phyloP scores from a whole-genome alignment of 2,113 vertebrate species.

The Lagopus leucura region DNA sequence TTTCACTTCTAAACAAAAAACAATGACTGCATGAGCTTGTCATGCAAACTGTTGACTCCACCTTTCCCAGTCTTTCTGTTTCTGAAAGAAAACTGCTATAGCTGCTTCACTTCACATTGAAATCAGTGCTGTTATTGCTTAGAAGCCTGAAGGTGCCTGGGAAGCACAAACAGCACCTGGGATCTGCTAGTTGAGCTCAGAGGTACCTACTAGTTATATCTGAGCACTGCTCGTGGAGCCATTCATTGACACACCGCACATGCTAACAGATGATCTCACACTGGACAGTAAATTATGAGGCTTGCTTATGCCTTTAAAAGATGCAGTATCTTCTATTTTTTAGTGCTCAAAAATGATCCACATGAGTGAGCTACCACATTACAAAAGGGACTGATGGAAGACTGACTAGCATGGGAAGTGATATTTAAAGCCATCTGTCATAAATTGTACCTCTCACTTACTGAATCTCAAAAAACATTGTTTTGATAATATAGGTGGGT shows the following conservation, averaged over 20 bases:
- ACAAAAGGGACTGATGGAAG: not conserved
- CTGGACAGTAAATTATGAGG: conserved; percentile 29
- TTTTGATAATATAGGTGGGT: conserved; percentile 27
- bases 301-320: conserved; percentile 9
- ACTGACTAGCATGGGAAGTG: not conserved
- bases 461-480: conserved; percentile 20
- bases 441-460: conserved; percentile 16
- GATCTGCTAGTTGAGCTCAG: not conserved
- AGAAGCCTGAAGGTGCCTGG: not conserved
- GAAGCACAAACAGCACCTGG: not conserved
- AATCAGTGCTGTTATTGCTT: not conserved
- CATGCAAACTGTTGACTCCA: not conserved
- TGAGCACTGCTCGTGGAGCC: not conserved
- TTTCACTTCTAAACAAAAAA: not conserved
- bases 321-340: conserved; percentile 10
- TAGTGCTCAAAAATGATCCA: not conserved
- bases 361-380: not conserved
- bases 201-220: not conserved
- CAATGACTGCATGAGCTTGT: not conserved
- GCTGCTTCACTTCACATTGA: not conserved
- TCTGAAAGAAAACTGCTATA: not conserved
- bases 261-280: not conserved
- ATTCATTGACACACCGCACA: not conserved
- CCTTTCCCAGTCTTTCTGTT: accelerated
- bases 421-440: conserved; percentile 7